Base-by-base conservation (phyloP, 2,888 invertebrate genomes). In the Pterostichus madidus region DNA sequence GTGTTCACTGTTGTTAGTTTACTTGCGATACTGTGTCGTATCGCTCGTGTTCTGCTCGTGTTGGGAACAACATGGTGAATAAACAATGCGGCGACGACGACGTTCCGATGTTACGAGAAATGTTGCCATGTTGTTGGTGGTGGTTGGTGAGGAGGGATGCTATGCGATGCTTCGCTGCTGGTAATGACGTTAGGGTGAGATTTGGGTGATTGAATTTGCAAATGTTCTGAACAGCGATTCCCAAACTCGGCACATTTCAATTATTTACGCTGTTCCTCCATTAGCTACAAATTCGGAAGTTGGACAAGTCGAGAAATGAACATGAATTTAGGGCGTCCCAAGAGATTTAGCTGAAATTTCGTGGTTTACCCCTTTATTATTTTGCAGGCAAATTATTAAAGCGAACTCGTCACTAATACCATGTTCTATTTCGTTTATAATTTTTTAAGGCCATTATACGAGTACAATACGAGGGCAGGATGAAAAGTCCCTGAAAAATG, bases 1-100 rank as follows among this genome's bases (percentile, higher is more conserved):
- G 68, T 71, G 52, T 52, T 52, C 52, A n/a, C n/a, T 52, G 68
- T 71, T 71, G 68, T 71, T 71, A 71, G 68, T 71, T 71, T 71
- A 44, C 68, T 71, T 17, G 68, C 68, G n/a, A 39, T 39, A 44
- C 17, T 71, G 56, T 56, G 68, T 44, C 44, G 68, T 71, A 39
- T 64, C 56, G 24, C 24, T 13, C 15, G 31, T 5, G n/a, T 31
- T 24, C 31, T n/a, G 17, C 31, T 59, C 32, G 32, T 64, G 64
- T 64, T 64, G 35, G 32, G 68, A 44, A 44, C 68, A 71, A 39
- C 68, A 71, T 71, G 68, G 15, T 71, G 68, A 71, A 71, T 71
- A 71, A 71, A 71, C 68, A 71, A 71, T 71, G 68, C 15, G 68
- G 68, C 39, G 6, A 44, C 46, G 8, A 39, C 68, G 17, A 44